These are phyloP conservation scores for Castor canadensis DNA, from an alignment of 2,113 vertebrate genomes.

Conservation along the genomic window DNA sequence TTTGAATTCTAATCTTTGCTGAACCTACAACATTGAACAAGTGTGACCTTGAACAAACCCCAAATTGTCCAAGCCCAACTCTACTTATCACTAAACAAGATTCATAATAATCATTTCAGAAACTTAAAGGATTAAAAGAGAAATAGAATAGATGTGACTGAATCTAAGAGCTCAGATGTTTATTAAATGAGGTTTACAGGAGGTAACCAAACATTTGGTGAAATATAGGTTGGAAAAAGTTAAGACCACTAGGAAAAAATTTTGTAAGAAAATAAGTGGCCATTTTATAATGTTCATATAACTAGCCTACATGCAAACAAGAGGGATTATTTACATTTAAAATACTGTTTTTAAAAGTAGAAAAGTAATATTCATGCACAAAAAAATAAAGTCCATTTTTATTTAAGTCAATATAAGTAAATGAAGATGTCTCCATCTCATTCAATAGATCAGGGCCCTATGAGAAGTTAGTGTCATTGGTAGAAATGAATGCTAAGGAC, in stretches of 20 bases:
- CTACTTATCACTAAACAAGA: background rate
- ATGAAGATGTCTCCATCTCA: background rate
- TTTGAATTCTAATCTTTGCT: constrained; percentile 28
- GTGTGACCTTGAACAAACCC: background rate
- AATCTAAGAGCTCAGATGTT: background rate
- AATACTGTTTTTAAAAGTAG: background rate
- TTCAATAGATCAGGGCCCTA: background rate
- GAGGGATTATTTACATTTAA: background rate
- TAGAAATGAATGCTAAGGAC: background rate
- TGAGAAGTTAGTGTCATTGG: background rate
- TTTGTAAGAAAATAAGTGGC: background rate
- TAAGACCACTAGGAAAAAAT: background rate
- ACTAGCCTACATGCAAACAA: background rate
- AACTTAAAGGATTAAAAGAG: constrained; percentile 8
- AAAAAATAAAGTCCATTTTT: background rate
- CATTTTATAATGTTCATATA: background rate
- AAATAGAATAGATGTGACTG: background rate
- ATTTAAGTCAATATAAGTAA: constrained; percentile 11
- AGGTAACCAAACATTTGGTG: background rate
- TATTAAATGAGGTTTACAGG: background rate
- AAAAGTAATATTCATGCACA: constrained; percentile 31
- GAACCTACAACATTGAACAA: background rate
- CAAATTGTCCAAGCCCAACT: background rate
- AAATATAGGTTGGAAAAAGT: constrained; percentile 44
- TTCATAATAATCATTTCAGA: background rate